Base-by-base conservation (phyloP, 2,888 invertebrate species). In the Ptychoptera contaminata region DNA sequence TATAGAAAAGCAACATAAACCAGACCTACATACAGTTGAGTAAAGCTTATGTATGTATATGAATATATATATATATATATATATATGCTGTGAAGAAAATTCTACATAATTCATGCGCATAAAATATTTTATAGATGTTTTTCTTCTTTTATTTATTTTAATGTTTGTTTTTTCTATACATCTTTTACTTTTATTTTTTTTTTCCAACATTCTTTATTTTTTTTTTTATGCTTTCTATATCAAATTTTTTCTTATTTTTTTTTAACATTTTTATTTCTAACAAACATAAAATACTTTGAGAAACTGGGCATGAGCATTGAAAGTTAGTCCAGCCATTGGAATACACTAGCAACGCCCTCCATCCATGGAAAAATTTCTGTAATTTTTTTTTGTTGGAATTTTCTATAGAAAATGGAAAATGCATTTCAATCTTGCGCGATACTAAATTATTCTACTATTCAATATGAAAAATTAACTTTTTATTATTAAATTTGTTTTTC, bases 321-420 rank as follows among this genome's bases (percentile, higher is more conserved):
- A 53, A 50, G 52, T 49, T 48, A 51, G 49, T 52, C 52, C 52
- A 51, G 53, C 53, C 52, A 55, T 55, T 55, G 55, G 54, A 52
- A 55, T 54, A 52, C 47, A 46, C 50, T 51, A 49, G 51, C 43
- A 52, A 53, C 53, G 53, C 54, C 54, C 56, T 42, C 63, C 61
- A 64, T 48, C 50, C 48, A 48, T 37, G 37, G 14, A 37, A 40
- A 40, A 9, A 29, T 38, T 31, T 40, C 31, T 40, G 15, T 11
- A 14, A 15, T 32, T 16, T 37, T 37, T 32, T 38, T 31, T 29
- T 38, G 12, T 43, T 43, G 23, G 16, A 14, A 14, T 43, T 37
- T 43, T 29, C 7, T 23, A 23, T 23, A 7, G 23, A 23, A 23
- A 23, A 23, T 23, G 23, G 23, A 23, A 23, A 23, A 23, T 23